Evolutionary conservation across 2,888 invertebrate genomes (phyloP), one percentile per base, ranked within the genome.

Genomic region (Stegophylla sp.): DNA sequence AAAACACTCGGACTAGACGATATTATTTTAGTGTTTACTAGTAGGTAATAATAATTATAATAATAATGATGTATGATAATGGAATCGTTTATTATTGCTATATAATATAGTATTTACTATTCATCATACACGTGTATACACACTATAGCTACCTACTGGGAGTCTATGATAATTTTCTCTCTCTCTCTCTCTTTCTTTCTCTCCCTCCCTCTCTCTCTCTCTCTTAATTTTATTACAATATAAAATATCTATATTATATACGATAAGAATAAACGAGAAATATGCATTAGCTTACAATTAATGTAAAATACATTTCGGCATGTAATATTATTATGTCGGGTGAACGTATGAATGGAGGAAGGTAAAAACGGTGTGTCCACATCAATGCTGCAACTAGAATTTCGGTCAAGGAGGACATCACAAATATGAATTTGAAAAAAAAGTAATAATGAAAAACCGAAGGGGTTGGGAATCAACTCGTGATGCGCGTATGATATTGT

Each of bases 81-180:
- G 72, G 72, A 56, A 72, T 72, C 23, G 41, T 72, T 72, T 64
- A 20, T 63, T 71, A 71, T 43, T 67, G 67, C 43, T 66, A 71
- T 66, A 56, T 71, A 34, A 34, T 34, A 34, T 53, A 72, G 23
- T 73, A 73, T 59, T n/a, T 53, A 72, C 43, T 73, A 73, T 59
- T n/a, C 17, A 28, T 45, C n/a, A n/a, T n/a, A n/a, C n/a, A 45
- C 20, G 15, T 48, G 23, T 67, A n/a, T 13, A 12, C 56, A 12
- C 56, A 34, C 51, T 51, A 3, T 9, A 26, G 3, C 23, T 66
- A 20, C 5, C 43, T 66, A 67, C 20, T n/a, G 26, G 41, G 59
- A 73, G n/a, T 28, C 59, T 0, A 26, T 15, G 15, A 61, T 61
- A 15, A 12, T 28, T 61, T 28, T 28, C 5, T 59, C 7, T 34